phyloP scores from a whole-genome alignment of 1,140 invertebrate species.

The Drosophila lacertosa region DNA sequence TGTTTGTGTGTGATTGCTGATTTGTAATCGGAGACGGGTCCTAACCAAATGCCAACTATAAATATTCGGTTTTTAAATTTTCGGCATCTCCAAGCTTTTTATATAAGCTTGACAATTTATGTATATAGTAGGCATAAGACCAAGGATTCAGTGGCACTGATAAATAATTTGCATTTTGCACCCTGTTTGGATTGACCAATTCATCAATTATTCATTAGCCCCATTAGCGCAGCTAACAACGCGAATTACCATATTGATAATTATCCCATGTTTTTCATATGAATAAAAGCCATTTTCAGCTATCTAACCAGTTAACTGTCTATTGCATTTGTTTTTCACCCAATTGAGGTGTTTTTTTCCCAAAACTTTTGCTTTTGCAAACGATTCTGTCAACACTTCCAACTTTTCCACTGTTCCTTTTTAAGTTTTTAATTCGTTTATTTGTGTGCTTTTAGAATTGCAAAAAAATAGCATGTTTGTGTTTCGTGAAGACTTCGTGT shows the following conservation, averaged over 20 bases:
- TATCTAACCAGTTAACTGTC: too few species aligned
- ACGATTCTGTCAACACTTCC: too few species aligned
- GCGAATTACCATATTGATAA: background rate
- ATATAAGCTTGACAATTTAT: background rate
- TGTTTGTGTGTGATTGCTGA: slow-evolving; percentile 19
- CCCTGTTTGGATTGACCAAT: background rate
- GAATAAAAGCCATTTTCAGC: too few species aligned
- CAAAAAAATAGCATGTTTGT: too few species aligned
- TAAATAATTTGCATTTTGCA: slow-evolving; percentile 1
- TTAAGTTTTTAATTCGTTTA: too few species aligned
- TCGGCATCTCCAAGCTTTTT: too few species aligned
- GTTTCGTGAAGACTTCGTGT: too few species aligned
- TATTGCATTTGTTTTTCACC: too few species aligned
- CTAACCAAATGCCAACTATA: background rate
- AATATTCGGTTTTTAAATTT: background rate
- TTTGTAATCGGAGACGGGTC: slow-evolving; percentile 10
- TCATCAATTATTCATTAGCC: slow-evolving; percentile 7
- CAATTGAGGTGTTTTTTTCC: too few species aligned
- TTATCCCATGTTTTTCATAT: background rate
- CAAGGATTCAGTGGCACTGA: background rate
- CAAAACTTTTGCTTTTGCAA: background rate
- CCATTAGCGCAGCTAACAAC: background rate
- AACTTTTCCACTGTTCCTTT: background rate
- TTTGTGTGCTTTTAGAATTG: too few species aligned
- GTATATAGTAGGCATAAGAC: background rate